phyloP scores from a whole-genome alignment of 2,797 vertebrate genomes.

The Coluber constrictor region DNA sequence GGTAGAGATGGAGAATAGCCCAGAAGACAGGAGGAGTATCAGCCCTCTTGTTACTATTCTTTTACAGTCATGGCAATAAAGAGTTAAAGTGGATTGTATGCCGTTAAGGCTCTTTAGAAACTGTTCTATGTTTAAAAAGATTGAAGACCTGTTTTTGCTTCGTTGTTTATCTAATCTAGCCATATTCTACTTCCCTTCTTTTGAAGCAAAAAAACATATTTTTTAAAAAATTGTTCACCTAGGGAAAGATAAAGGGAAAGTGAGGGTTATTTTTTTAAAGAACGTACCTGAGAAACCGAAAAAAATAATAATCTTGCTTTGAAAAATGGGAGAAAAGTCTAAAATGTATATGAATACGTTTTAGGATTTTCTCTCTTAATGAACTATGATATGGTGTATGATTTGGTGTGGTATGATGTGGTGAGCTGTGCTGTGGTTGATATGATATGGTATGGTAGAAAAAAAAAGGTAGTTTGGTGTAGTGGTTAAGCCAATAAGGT shows the following conservation, averaged over 20 bases:
- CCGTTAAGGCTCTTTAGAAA: background rate
- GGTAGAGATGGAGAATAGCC: background rate
- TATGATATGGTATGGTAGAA: background rate
- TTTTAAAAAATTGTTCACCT: background rate
- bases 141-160: background rate
- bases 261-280: background rate
- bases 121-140: background rate
- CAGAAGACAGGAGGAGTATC: background rate
- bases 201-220: background rate
- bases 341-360: background rate
- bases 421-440: background rate
- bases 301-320: background rate
- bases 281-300: background rate
- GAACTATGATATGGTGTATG: background rate
- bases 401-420: background rate
- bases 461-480: background rate
- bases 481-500: background rate
- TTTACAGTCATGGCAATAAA: background rate
- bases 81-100: background rate
- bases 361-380: background rate
- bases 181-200: background rate
- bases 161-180: background rate
- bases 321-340: background rate
- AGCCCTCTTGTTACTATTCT: background rate
- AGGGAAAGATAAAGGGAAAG: background rate